Evolutionary conservation across 2,888 invertebrate species (phyloP), one percentile per base, ranked within the genome.

Genomic region (Augiades crinisus): DNA sequence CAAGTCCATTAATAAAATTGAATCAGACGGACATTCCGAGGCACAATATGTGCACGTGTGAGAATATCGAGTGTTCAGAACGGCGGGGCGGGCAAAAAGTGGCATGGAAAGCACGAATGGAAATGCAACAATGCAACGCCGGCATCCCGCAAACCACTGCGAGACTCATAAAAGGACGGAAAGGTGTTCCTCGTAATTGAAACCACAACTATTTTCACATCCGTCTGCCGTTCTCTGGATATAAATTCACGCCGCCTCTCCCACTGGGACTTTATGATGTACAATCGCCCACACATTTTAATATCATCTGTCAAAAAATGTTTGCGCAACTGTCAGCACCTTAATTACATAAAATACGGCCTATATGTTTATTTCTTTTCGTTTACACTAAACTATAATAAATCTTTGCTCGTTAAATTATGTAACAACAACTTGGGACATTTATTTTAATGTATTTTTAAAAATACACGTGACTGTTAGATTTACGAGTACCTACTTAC

Each of bases 1-100:
- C 89, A 89, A 88, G 75, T 88, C 89, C 89, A 88, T 89, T 89
- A 87, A 88, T 89, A 89, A 89, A 81, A 88, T 88, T 84, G 89
- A 89, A 88, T 87, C 89, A 87, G 81, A 79, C 82, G 75, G 81
- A 82, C 84, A 87, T 89, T 86, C 87, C 84, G 72, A 65, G 70
- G 78, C 80, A 86, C 82, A 82, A 81, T 76, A 75, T 81, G 76
- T 75, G 79, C 87, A 87, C 84, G 82, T 83, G 83, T 68, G 72
- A 67, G 64, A 68, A 82, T 84, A 84, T 80, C 83, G 81, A 78
- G 68, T 65, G 60, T 49, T 44, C 54, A 58, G 58, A 60, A 58
- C 61, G 62, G 54, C 55, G 56, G 54, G 53, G 58, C 56, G 60
- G 55, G 55, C 47, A 59, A 56, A 58, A 61, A 59, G 43, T 41